Base-by-base conservation (phyloP, 2,113 vertebrate genomes). In the Edolisoma coerulescens region DNA sequence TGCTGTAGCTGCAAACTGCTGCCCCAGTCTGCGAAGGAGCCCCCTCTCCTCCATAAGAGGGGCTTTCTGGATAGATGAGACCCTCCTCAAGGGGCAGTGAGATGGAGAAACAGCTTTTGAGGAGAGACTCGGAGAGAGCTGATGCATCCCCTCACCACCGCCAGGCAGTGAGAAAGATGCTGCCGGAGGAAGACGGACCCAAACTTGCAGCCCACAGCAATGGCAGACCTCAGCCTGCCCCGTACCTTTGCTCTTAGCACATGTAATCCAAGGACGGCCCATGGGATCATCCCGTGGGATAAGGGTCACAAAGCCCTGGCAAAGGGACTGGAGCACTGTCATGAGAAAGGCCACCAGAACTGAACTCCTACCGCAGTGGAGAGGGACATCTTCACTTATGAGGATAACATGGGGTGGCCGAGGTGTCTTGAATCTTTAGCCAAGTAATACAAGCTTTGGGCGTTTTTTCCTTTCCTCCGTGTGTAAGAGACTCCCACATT, bases 321-420 rank as follows among this genome's bases (percentile, higher is more conserved):
- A 14, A 39, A 50, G 28, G 24, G 7, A 1, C 30, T 28, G 22
- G 47, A 24, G 37, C 33, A 14, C 49, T 32, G 39, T 8, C 37
- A 12, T 42, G 47, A 39, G 24, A 44, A 60, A 70, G 26, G 49
- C 65, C 60, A 10, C 16, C 16, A 19, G 45, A 37, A n/a, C 10
- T 1, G 17, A n/a, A 7, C 7, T 39, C 28, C 44, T 21, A 0
- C 13, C 1, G 0, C 1, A 2, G 50, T 4, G 18, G 22, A 32
- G 59, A 54, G 63, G 27, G 24, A 3, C 59, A 26, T 19, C 47
- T 37, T 59, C 22, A 2, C 27, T 65, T 54, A 2, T 0, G 65
- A 33, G 57, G 27, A 6, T 8, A 54, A 54, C 39, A 19, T 2
- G 30, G 44, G 23, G 39, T 10, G 39, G 11, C 64, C 57, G 9